Percentiles rank a stretch among this genome's conserved stretches.
Evolutionary conservation across 2,113 vertebrate genomes (phyloP).

Genomic region (Brachirus orientalis): DNA sequence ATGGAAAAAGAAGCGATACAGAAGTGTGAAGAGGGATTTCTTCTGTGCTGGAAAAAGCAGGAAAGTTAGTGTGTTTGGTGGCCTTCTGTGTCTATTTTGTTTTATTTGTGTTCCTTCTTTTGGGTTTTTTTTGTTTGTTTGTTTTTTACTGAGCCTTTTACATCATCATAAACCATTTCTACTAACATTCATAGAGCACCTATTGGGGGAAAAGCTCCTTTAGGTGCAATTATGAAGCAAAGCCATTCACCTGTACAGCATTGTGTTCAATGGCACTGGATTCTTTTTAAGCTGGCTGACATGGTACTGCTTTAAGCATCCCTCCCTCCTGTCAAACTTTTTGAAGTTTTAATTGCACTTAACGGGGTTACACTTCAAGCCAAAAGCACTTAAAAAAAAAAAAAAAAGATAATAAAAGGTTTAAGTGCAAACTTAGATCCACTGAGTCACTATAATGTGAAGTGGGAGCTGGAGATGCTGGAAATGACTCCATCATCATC

Average conservation of each 20-base stretch:
- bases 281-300: slow-evolving; percentile 69
- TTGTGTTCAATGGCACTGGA: slow-evolving; percentile 55
- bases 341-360: slow-evolving; percentile 82
- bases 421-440: slow-evolving; percentile 54
- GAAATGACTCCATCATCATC: slow-evolving; percentile 47
- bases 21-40: slow-evolving; percentile 70
- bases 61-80: slow-evolving; percentile 69
- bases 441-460: slow-evolving; percentile 35
- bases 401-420: not conserved
- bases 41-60: slow-evolving; percentile 65
- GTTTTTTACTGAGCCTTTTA: slow-evolving; percentile 77
- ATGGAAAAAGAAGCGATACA: slow-evolving; percentile 74
- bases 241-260: slow-evolving; percentile 69
- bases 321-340: slow-evolving; percentile 42
- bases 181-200: slow-evolving; percentile 74
- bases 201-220: slow-evolving; percentile 60
- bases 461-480: slow-evolving; percentile 42
- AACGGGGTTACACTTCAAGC: slow-evolving; percentile 74
- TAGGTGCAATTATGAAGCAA: slow-evolving; percentile 78
- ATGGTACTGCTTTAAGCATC: slow-evolving; percentile 73
- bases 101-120: slow-evolving; percentile 47
- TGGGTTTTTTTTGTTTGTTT: slow-evolving; percentile 21
- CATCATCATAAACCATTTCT: slow-evolving; percentile 79
- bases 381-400: slow-evolving; percentile 80
- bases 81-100: slow-evolving; percentile 78